Conservation (phyloP, 2,888 invertebrate genomes). For the Tachina fera region DNA sequence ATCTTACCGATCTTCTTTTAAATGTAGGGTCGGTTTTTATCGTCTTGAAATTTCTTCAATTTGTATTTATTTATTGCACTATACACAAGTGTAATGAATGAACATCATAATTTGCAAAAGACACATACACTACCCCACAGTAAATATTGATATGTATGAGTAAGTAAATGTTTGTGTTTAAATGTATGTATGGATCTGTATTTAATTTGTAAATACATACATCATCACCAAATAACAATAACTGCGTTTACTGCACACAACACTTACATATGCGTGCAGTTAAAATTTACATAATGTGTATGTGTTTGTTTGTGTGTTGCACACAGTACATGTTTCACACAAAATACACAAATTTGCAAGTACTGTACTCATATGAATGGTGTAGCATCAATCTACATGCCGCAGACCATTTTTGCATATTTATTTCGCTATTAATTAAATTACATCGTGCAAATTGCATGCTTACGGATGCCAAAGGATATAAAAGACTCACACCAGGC, state of each 20-base stretch:
- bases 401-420: conserved; percentile 78
- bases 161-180: conserved; percentile 40
- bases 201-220: conserved; percentile 40
- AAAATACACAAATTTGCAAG: conserved; percentile 22
- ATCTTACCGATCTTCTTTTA: background rate
- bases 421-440: conserved; percentile 81
- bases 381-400: conserved; percentile 55
- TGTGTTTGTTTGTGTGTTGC: background rate
- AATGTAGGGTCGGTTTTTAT: background rate
- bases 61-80: conserved; percentile 7
- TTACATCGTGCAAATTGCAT: conserved; percentile 81
- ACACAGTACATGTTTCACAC: background rate
- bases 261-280: background rate
- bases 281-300: conserved; percentile 26
- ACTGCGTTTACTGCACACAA: background rate
- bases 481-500: conserved; percentile 49
- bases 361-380: conserved; percentile 1
- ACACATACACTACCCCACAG: background rate
- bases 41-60: background rate
- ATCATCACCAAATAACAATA: conserved; percentile 51
- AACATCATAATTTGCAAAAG: conserved; percentile 61
- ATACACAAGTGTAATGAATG: conserved; percentile 39
- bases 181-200: conserved; percentile 9
- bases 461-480: conserved; percentile 73
- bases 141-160: background rate